phyloP scores from a whole-genome alignment of 2,888 invertebrate species.

The Euclidia mi region DNA sequence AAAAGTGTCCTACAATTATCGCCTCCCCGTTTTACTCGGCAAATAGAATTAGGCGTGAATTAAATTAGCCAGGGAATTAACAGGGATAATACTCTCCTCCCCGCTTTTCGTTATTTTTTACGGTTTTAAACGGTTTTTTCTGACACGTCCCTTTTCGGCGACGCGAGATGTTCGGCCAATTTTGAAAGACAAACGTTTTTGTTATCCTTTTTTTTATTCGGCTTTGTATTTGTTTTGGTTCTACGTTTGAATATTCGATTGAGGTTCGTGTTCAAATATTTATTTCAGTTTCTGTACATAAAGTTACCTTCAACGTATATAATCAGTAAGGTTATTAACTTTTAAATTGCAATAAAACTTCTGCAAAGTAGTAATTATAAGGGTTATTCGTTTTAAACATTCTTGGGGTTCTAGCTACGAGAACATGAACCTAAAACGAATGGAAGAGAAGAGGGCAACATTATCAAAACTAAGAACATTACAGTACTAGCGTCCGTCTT shows the following conservation, averaged over 20 bases:
- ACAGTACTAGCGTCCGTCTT: background rate
- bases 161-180: conserved; percentile 52
- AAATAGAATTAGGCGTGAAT: conserved; percentile 90
- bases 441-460: too few species aligned
- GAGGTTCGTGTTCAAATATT: background rate
- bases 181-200: conserved; percentile 65
- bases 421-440: conserved; percentile 22
- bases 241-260: background rate
- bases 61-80: conserved; percentile 89
- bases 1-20: conserved; percentile 86
- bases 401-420: conserved; percentile 48
- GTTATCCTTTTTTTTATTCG: conserved; percentile 10
- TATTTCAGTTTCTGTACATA: background rate
- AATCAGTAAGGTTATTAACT: conserved; percentile 54
- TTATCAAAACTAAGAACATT: too few species aligned
- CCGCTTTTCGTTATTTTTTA: conserved; percentile 80
- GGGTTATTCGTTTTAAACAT: conserved; percentile 75
- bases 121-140: conserved; percentile 74
- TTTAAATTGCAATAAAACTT: conserved; percentile 71
- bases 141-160: conserved; percentile 56
- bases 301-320: conserved; percentile 4
- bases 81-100: conserved; percentile 86
- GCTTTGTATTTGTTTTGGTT: conserved; percentile 12
- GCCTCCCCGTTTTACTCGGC: conserved; percentile 86
- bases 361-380: conserved; percentile 73